Percentiles rank a stretch among this genome's conserved stretches.
These are phyloP conservation scores for Himalopsyche kuldschensis DNA, from an alignment of 2,888 invertebrate species.

Conservation along the genomic window DNA sequence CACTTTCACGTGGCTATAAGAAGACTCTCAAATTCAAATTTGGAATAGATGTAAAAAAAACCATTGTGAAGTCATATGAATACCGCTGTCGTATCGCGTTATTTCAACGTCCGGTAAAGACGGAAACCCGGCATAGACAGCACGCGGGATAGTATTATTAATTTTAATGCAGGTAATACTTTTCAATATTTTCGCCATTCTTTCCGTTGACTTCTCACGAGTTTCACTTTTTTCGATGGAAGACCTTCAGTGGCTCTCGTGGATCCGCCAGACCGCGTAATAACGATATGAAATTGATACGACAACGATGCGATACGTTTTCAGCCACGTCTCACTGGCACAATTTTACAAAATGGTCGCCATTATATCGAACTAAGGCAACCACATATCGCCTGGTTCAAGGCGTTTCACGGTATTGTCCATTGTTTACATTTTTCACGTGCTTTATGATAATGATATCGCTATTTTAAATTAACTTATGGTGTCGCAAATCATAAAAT, in stretches of 20 bases:
- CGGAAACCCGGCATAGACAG: not conserved
- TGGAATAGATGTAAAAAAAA: too few species aligned
- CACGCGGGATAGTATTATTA: not conserved
- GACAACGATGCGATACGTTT: not conserved
- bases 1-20: too few species aligned
- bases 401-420: not conserved
- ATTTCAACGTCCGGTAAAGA: not conserved
- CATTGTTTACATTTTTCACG: not conserved
- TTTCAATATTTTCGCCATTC: not conserved
- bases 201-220: not conserved
- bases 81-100: not conserved
- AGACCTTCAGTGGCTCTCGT: not conserved
- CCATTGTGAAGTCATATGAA: too few species aligned
- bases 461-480: not conserved
- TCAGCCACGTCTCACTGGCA: not conserved
- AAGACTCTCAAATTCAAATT: too few species aligned
- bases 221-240: conserved; percentile 5
- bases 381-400: not conserved
- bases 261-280: not conserved
- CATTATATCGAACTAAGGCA: not conserved
- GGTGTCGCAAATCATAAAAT: too few species aligned
- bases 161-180: not conserved
- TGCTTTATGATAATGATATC: not conserved
- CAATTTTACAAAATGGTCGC: not conserved
- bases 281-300: not conserved